A percentile compares a stretch with the other conserved stretches of the same genome.
Evolutionary conservation across 2,113 vertebrate species (phyloP).

Genomic region (Pelusios castaneus): DNA sequence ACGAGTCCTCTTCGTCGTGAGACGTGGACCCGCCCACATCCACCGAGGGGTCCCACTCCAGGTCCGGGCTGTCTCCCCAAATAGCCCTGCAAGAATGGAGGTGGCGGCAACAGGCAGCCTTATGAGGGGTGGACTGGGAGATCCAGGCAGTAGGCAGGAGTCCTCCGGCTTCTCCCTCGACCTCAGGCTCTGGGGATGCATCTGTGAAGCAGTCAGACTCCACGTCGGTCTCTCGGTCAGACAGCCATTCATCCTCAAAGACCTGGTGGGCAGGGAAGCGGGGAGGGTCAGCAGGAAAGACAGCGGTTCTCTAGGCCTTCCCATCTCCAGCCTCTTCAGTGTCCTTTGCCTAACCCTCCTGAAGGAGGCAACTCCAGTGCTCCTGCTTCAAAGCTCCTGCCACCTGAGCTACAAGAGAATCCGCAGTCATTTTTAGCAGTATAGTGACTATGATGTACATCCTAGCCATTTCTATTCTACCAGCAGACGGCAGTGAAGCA

Average conservation of each 20-base stretch:
- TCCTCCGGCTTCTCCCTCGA: background rate
- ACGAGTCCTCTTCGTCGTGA: constrained; percentile 74
- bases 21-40: constrained; percentile 83
- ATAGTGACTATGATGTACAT: background rate
- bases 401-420: background rate
- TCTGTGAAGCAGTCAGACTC: constrained; percentile 79
- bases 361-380: background rate
- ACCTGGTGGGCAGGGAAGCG: constrained; percentile 65
- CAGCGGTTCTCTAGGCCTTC: background rate
- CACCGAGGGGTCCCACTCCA: constrained; percentile 91
- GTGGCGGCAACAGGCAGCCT: background rate
- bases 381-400: too few relatives aligned
- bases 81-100: background rate
- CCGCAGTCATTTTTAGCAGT: background rate
- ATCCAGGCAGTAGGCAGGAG: background rate
- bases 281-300: background rate
- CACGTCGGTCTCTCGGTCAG: constrained; percentile 60
- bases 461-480: background rate
- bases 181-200: constrained; percentile 61
- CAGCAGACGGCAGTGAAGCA: background rate
- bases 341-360: background rate
- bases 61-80: constrained; percentile 55
- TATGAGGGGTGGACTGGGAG: background rate
- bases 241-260: constrained; percentile 78
- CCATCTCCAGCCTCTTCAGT: background rate